Evolutionary conservation across 2,797 vertebrate genomes (phyloP).

Genomic region (Balearica regulorum): DNA sequence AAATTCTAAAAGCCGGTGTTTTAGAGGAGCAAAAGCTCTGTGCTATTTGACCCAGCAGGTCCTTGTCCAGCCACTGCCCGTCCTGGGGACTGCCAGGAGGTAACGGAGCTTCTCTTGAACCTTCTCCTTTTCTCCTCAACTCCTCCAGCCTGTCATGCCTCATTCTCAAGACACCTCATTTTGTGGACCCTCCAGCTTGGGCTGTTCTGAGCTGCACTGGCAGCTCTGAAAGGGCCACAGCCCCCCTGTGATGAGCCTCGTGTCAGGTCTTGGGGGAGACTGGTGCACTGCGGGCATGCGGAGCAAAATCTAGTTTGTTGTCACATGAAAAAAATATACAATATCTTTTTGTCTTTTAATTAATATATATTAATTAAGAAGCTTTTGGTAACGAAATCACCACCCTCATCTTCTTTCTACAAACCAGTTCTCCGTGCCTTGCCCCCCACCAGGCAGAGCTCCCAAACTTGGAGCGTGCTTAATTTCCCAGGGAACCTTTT

Average conservation of each 20-base stretch:
- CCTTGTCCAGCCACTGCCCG: background rate
- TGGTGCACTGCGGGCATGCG: background rate
- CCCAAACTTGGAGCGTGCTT: background rate
- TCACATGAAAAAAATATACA: background rate
- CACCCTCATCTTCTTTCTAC: background rate
- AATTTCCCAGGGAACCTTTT: background rate
- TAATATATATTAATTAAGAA: background rate
- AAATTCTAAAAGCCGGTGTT: background rate
- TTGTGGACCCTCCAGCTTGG: background rate
- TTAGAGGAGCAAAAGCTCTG: background rate
- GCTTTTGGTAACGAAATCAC: background rate
- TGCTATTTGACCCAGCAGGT: background rate
- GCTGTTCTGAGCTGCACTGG: background rate
- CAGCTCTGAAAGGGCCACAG: background rate
- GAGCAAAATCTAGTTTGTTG: background rate
- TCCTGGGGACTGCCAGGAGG: background rate
- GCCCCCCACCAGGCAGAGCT: background rate
- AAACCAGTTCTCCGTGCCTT: background rate
- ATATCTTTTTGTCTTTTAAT: background rate
- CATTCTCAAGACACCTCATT: background rate
- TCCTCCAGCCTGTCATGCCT: background rate
- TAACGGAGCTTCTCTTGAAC: background rate
- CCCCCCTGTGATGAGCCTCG: background rate
- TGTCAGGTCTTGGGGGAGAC: background rate
- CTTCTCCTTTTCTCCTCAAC: background rate